phyloP scores from a whole-genome alignment of 2,797 vertebrate species.

The Xenopus petersii region DNA sequence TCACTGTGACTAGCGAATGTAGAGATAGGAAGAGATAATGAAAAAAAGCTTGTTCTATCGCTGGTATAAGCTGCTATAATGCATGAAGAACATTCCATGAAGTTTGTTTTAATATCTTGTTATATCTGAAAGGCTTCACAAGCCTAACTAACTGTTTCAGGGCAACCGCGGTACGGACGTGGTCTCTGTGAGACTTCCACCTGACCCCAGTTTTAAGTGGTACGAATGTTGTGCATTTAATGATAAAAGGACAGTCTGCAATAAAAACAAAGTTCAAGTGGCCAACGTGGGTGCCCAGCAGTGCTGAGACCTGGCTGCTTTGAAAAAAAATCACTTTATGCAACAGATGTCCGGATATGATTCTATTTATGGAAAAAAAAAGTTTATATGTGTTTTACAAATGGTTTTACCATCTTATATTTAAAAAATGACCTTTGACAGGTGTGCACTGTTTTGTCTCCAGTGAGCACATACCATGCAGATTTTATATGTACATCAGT shows the following conservation, averaged over 20 bases:
- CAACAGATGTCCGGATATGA: constrained; percentile 85
- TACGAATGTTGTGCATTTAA: constrained; percentile 99
- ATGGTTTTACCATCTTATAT: constrained; percentile 97
- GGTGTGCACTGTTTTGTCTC: constrained; percentile 87
- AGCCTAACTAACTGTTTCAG: constrained; percentile 89
- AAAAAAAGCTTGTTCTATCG: constrained; percentile 77
- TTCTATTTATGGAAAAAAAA: constrained; percentile 94
- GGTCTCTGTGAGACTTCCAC: constrained; percentile 98
- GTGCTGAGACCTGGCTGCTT: constrained; percentile 96
- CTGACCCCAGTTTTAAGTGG: constrained; percentile 99
- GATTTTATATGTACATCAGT: constrained; percentile 92
- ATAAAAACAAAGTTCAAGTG: constrained; percentile 85
- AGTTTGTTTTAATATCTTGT: constrained; percentile 93
- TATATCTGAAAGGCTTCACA: constrained; percentile 91
- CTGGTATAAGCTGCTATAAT: constrained; percentile 84
- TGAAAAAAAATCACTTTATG: constrained; percentile 83
- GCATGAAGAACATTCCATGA: constrained; percentile 94
- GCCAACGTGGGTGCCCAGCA: constrained; percentile 90
- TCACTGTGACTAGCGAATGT: constrained; percentile 97
- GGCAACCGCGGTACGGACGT: constrained; percentile 97
- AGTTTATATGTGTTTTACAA: constrained; percentile 92
- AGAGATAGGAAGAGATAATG: constrained; percentile 66
- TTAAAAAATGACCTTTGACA: constrained; percentile 84
- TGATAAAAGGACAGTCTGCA: constrained; percentile 99
- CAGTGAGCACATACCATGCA: constrained; percentile 87